Evolutionary conservation across 2,888 invertebrate genomes (phyloP), one percentile per base, ranked within the genome.

Genomic region (Microctonus aethiopoides): DNA sequence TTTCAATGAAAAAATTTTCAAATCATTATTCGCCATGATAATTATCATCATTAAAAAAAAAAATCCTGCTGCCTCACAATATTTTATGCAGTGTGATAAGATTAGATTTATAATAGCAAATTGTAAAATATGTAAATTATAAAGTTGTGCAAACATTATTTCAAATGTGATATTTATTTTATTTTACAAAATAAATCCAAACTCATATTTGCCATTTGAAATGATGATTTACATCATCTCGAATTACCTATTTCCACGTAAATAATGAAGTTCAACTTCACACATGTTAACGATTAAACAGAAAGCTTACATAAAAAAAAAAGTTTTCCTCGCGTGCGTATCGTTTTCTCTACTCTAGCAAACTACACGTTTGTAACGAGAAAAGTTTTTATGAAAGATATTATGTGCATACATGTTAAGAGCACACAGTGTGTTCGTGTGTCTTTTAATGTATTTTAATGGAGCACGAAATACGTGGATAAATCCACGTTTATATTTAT

Each of bases 341-440:
- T 62, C 16, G 10, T 46, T 29, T 41, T 22, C 46, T 62, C 7
- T 13, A 13, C 10, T 26, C 22, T 9, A 60, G 34, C n/a, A n/a
- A 60, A 46, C n/a, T n/a, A 26, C 62, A n/a, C n/a, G 62, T 26
- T 62, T 22, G 62, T 62, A 46, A 62, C 24, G 62, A 62, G 62
- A 24, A 62, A 62, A 62, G 46, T 62, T 62, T 41, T 62, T 22
- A 7, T 5, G 26, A 22, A 39, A 29, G 46, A 62, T 39, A 46
- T 26, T 26, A n/a, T 41, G 39, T 41, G 13, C n/a, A 54, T 29
- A 41, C 22, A 10, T 46, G 46, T 41, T 41, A 26, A 26, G 41
- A n/a, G 13, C 46, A 62, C 29, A 46, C 62, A 62, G 41, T 16
- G 16, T 41, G 29, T 29, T 24, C 16, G 41, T 16, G 41, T 46